A percentile compares a stretch with the other conserved stretches of the same genome.
phyloP scores from a whole-genome alignment of 2,888 invertebrate genomes.

The Seira sanloemensis region DNA sequence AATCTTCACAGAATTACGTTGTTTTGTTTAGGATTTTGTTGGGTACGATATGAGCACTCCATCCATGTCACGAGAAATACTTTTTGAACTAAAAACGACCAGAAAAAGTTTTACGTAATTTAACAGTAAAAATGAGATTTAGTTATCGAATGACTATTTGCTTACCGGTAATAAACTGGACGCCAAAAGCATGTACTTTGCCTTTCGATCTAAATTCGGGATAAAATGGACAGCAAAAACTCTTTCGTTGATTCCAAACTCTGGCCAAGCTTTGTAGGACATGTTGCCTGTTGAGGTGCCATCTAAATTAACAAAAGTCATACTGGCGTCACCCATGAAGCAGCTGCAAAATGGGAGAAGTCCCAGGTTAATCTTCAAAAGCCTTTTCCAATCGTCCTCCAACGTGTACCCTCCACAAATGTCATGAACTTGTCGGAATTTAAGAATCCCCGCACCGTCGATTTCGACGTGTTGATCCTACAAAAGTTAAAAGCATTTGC shows the following conservation, averaged over 20 bases:
- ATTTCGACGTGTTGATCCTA: slow-evolving; percentile 62
- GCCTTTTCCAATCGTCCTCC: slow-evolving; percentile 57
- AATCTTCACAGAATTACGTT: too few relatives aligned
- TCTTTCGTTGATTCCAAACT: slow-evolving; percentile 56
- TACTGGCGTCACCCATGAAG: slow-evolving; percentile 45
- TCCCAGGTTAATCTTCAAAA: slow-evolving; percentile 49
- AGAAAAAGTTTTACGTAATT: neutral
- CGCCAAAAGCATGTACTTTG: slow-evolving; percentile 66
- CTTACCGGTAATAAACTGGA: slow-evolving; percentile 64
- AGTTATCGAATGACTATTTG: neutral
- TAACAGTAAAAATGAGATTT: neutral
- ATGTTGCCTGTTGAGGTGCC: slow-evolving; percentile 64
- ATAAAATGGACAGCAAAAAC: slow-evolving; percentile 65
- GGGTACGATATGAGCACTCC: too few relatives aligned
- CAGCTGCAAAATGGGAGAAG: slow-evolving; percentile 63
- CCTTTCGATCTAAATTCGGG: slow-evolving; percentile 66
- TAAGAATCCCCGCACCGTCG: slow-evolving; percentile 63
- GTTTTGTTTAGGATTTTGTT: too few relatives aligned
- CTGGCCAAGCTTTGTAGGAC: slow-evolving; percentile 60
- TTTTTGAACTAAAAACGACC: slow-evolving; percentile 39
- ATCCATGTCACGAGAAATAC: slow-evolving; percentile 49
- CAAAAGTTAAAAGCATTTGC: neutral
- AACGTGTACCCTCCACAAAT: slow-evolving; percentile 58
- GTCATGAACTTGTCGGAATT: slow-evolving; percentile 54
- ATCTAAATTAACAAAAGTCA: slow-evolving; percentile 61